Evolutionary conservation across 2,113 vertebrate species (phyloP).

Genomic region (Leptobrachium ailaonicum): DNA sequence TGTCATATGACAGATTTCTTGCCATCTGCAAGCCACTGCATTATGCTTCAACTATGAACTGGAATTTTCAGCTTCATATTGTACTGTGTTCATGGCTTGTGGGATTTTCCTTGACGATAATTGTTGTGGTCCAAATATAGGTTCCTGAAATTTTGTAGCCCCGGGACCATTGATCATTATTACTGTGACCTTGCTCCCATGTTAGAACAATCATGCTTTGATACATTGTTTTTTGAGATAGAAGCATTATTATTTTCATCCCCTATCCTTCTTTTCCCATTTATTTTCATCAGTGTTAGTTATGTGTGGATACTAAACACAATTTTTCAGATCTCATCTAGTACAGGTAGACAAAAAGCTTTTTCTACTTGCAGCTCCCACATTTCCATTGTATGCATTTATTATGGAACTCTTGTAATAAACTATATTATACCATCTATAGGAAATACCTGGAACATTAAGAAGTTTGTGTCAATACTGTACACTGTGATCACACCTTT

Average conservation of each 20-base stretch:
- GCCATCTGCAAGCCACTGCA: conserved; percentile 24
- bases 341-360: conserved; percentile 14
- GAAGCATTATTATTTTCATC: neutral
- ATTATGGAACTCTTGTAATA: neutral
- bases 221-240: neutral
- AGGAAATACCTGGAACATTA: neutral
- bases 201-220: conserved; percentile 1
- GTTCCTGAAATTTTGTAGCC: neutral
- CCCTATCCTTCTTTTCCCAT: neutral
- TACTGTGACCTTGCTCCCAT: conserved; percentile 20
- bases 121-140: neutral
- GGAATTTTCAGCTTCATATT: neutral
- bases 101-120: neutral
- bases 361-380: conserved; percentile 23
- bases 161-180: neutral
- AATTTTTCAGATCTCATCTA: conserved; percentile 7
- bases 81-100: neutral
- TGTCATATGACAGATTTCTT: conserved; percentile 20
- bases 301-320: conserved; percentile 4
- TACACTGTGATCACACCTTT: neutral
- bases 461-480: neutral
- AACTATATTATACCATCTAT: neutral
- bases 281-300: neutral
- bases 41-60: neutral
- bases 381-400: conserved; percentile 10